A percentile compares a stretch with the other conserved stretches of the same genome.
Evolutionary conservation across 1,140 invertebrate genomes (phyloP).

Genomic region (Samia ricini): DNA sequence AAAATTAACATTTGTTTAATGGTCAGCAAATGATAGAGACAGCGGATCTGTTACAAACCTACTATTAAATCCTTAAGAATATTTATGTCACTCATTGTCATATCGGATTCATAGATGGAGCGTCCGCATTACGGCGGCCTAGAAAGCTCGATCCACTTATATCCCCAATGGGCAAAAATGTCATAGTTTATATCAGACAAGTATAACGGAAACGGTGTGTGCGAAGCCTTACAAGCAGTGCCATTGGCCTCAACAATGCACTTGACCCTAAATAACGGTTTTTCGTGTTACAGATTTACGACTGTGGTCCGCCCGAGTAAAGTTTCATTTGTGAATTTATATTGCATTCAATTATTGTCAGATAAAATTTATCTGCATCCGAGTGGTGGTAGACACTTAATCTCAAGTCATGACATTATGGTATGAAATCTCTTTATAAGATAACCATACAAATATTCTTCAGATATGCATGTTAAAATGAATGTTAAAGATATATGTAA

Average conservation of each 20-base stretch:
- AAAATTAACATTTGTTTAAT: not conserved
- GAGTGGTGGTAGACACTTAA: too few species aligned
- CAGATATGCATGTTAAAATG: too few species aligned
- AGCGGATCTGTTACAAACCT: conserved; percentile 18
- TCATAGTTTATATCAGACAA: conserved; percentile 60
- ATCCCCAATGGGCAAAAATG: conserved; percentile 62
- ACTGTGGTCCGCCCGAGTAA: not conserved
- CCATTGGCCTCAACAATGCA: conserved; percentile 25
- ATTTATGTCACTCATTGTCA: conserved; percentile 26
- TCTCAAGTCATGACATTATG: not conserved
- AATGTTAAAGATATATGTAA: too few species aligned
- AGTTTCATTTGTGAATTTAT: not conserved
- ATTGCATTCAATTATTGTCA: not conserved
- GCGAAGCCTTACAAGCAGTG: conserved; percentile 34
- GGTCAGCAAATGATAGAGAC: conserved; percentile 20
- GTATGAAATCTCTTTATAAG: too few species aligned
- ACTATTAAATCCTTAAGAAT: not conserved
- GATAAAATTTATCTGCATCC: not conserved
- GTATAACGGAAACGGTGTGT: conserved; percentile 64
- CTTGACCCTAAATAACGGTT: conserved; percentile 44
- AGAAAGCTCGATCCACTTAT: conserved; percentile 38
- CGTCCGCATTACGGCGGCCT: conserved; percentile 40
- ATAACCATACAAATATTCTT: too few species aligned
- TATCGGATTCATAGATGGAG: conserved; percentile 23
- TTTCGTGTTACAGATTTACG: conserved; percentile 6